phyloP scores from a whole-genome alignment of 23 tunicate species.

The Halocynthia aurantium region DNA sequence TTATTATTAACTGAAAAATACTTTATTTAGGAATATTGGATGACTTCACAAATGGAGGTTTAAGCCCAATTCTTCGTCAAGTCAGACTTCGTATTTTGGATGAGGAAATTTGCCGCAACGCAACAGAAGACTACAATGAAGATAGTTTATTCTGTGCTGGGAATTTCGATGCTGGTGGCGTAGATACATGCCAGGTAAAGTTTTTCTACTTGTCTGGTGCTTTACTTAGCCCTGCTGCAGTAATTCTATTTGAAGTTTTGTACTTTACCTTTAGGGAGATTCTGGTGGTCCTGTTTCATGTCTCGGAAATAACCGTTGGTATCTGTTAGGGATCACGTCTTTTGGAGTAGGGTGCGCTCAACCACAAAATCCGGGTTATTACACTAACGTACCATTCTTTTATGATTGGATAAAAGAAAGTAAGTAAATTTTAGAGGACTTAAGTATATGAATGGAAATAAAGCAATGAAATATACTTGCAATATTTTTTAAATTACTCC shows the following conservation, averaged over 20 bases:
- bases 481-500: too few species aligned
- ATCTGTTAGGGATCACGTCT: conserved; percentile 7
- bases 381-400: conserved; percentile 15
- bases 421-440: not conserved
- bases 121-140: not conserved
- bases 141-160: conserved; percentile 17
- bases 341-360: not conserved
- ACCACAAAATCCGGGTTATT: not conserved
- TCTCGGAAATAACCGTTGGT: conserved; percentile 19
- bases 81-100: conserved; percentile 19
- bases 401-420: conserved; percentile 18
- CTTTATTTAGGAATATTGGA: not conserved
- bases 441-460: too few species aligned
- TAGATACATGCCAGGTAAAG: conserved; percentile 1
- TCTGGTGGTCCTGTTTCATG: conserved; percentile 31
- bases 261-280: conserved; percentile 7
- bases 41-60: not conserved
- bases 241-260: not conserved
- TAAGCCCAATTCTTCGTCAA: conserved; percentile 22
- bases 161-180: conserved; percentile 4
- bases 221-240: not conserved
- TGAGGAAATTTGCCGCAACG: not conserved
- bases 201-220: not conserved
- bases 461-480: too few species aligned
- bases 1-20: too few species aligned